phyloP scores from a whole-genome alignment of 2,888 invertebrate genomes.

The Galerucella nymphaeae region DNA sequence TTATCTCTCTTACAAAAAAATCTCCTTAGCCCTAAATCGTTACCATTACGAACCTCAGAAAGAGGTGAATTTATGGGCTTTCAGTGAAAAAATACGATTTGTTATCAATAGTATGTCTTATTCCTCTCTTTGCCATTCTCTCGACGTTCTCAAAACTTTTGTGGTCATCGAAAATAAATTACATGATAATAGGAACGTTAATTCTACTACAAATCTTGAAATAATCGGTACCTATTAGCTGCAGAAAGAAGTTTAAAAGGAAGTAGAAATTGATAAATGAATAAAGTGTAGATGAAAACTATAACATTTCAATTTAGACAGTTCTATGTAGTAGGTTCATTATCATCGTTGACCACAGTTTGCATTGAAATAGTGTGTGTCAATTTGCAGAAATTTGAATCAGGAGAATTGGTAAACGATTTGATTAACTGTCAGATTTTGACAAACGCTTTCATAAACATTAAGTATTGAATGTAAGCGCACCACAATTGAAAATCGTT shows the following conservation, averaged over 20 bases:
- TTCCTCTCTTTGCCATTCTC: constrained; percentile 4
- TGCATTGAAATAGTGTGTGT: not conserved
- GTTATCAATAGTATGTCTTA: constrained; percentile 6
- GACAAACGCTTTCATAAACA: not conserved
- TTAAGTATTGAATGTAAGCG: not conserved
- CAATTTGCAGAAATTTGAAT: not conserved
- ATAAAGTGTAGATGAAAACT: too few species aligned
- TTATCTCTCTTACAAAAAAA: not conserved
- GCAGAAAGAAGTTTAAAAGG: not conserved
- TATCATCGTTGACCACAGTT: too few species aligned
- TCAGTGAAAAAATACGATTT: constrained; percentile 1
- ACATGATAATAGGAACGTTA: not conserved
- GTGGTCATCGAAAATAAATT: constrained; percentile 17
- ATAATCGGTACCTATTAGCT: not conserved
- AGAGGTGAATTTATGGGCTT: constrained; percentile 9
- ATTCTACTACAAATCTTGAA: not conserved
- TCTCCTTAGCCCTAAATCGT: not conserved
- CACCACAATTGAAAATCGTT: constrained; percentile 20
- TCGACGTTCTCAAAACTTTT: not conserved
- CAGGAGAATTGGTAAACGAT: not conserved
- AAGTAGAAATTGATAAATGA: too few species aligned
- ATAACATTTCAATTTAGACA: too few species aligned
- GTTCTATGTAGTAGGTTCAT: too few species aligned
- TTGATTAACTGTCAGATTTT: constrained; percentile 1
- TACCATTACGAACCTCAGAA: constrained; percentile 2